phyloP scores from a whole-genome alignment of 1,140 invertebrate genomes.

The Caenorhabditis tropicalis region DNA sequence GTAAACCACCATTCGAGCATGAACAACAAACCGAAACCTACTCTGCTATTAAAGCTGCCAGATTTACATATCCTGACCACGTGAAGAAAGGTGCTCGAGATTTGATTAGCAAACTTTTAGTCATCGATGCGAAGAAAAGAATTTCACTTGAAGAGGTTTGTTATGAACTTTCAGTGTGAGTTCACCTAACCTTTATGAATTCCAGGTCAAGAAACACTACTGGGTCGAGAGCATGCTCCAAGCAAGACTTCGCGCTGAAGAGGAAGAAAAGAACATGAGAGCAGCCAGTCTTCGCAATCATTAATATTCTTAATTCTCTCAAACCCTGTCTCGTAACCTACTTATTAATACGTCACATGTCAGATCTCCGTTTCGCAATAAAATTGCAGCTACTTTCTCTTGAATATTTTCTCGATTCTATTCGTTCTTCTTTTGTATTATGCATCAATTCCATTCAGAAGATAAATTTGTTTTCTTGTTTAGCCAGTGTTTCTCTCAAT shows the following conservation, averaged over 20 bases:
- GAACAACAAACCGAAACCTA: slow-evolving; percentile 77
- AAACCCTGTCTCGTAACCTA: not conserved
- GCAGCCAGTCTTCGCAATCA: not conserved
- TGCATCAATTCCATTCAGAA: not conserved
- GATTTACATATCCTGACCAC: slow-evolving; percentile 71
- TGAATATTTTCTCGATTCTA: not conserved
- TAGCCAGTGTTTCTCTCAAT: not conserved
- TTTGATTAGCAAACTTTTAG: slow-evolving; percentile 44
- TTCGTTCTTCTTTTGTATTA: not conserved
- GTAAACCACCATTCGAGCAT: slow-evolving; percentile 76
- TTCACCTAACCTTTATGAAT: no score
- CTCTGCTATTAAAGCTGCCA: slow-evolving; percentile 80
- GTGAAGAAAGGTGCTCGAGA: slow-evolving; percentile 51
- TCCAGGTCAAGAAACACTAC: slow-evolving; percentile 50
- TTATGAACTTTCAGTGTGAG: no score
- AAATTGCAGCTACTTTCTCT: not conserved
- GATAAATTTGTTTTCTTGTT: slow-evolving; percentile 8
- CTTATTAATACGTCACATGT: not conserved
- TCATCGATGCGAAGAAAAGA: slow-evolving; percentile 13
- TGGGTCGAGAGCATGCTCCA: slow-evolving; percentile 37
- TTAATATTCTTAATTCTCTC: not conserved
- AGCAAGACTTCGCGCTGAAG: not conserved
- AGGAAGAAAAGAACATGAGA: not conserved
- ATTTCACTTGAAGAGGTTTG: slow-evolving; percentile 41
- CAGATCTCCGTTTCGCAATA: slow-evolving; percentile 20